Conservation (phyloP, 2,888 invertebrate species). For the Sicus ferrugineus region DNA sequence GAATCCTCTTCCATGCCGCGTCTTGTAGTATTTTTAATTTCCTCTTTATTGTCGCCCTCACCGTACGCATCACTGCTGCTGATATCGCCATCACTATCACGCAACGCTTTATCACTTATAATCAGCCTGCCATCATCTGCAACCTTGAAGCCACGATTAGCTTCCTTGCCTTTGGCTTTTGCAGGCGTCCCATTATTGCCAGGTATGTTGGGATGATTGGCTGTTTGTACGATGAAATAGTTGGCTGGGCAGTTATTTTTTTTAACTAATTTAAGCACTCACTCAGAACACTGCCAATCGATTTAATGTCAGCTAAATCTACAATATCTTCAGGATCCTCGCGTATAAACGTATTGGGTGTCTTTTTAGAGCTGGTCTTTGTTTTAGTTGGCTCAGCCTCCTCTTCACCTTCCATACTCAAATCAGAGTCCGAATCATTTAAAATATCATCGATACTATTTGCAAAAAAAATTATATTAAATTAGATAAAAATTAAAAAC, state of each 20-base stretch:
- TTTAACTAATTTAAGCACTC: slow-evolving; percentile 34
- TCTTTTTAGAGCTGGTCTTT: slow-evolving; percentile 66
- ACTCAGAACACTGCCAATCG: slow-evolving; percentile 83
- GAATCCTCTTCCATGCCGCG: slow-evolving; percentile 61
- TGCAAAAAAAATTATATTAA: too few species aligned
- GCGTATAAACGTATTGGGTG: slow-evolving; percentile 79
- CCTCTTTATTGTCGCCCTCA: slow-evolving; percentile 29
- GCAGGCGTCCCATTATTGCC: slow-evolving; percentile 12
- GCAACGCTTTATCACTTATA: slow-evolving; percentile 70
- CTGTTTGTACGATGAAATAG: slow-evolving; percentile 62
- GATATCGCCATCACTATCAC: slow-evolving; percentile 60
- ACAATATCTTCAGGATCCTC: slow-evolving; percentile 84
- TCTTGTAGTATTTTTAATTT: slow-evolving; percentile 47
- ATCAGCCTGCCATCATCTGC: slow-evolving; percentile 86
- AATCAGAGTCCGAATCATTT: slow-evolving; percentile 81
- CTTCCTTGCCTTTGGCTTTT: slow-evolving; percentile 68
- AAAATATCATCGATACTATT: slow-evolving; percentile 79
- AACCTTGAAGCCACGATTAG: slow-evolving; percentile 77
- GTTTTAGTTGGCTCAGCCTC: slow-evolving; percentile 45
- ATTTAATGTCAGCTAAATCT: slow-evolving; percentile 85
- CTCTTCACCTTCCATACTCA: slow-evolving; percentile 68
- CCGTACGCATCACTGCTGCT: slow-evolving; percentile 44
- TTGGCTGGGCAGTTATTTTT: not conserved
- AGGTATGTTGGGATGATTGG: slow-evolving; percentile 70
- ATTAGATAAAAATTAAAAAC: not conserved